Conservation (phyloP, 2,888 invertebrate species). For the Eupithecia dodoneata region DNA sequence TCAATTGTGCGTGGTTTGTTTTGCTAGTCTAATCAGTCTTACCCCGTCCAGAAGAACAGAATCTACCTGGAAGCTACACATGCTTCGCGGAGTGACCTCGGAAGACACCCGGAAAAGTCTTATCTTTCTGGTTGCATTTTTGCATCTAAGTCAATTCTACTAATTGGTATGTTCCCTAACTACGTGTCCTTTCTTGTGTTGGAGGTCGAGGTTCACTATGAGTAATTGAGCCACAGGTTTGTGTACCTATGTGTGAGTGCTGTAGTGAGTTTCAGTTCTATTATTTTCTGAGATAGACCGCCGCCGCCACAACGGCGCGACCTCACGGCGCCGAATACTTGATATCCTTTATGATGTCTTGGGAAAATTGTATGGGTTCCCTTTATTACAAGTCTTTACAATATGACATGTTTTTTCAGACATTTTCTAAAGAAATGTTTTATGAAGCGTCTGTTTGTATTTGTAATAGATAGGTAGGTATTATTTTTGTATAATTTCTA, state of each 20-base stretch:
- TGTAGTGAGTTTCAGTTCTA: slow-evolving; percentile 16
- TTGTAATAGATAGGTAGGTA: no score
- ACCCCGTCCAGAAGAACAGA: no score
- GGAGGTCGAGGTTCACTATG: no score
- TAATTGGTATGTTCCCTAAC: no score
- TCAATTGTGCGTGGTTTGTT: no score
- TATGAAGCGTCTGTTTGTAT: not conserved
- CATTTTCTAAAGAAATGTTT: not conserved
- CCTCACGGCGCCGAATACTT: slow-evolving; percentile 44
- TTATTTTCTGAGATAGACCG: slow-evolving; percentile 9
- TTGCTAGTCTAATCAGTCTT: no score
- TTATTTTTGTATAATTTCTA: not conserved
- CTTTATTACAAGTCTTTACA: slow-evolving; percentile 18
- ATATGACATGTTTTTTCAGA: not conserved
- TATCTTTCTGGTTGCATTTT: no score
- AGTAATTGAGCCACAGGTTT: not conserved
- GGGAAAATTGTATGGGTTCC: slow-evolving; percentile 24
- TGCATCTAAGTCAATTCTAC: no score
- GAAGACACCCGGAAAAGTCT: no score
- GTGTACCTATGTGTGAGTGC: not conserved
- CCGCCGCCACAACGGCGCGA: slow-evolving; percentile 45
- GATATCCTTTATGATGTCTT: slow-evolving; percentile 35
- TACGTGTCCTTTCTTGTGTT: no score
- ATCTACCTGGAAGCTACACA: no score
- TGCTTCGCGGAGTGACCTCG: no score